Percentiles rank a stretch among this genome's conserved stretches.
These are phyloP conservation scores for Eulemur rufifrons DNA, from an alignment of 2,113 vertebrate species.

Conservation along the genomic window DNA sequence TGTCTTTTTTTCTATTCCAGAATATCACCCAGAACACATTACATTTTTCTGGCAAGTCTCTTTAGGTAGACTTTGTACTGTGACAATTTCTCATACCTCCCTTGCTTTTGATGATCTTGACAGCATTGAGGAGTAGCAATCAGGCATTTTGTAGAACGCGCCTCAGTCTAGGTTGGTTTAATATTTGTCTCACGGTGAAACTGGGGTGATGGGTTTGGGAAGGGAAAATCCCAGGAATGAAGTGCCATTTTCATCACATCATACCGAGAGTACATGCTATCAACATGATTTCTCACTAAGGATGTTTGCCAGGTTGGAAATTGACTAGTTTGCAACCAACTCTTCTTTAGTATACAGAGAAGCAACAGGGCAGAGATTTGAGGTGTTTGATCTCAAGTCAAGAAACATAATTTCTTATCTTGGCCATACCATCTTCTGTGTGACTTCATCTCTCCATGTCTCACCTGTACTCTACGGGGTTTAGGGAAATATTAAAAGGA, in stretches of 20 bases:
- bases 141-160: neutral
- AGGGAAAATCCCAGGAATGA: neutral
- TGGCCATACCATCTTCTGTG: neutral
- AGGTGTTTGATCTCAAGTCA: neutral
- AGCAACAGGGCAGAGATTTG: neutral
- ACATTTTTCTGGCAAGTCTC: neutral
- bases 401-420: neutral
- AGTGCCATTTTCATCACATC: neutral
- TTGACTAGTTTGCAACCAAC: neutral
- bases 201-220: neutral
- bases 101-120: constrained; percentile 38
- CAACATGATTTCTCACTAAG: neutral
- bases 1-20: neutral
- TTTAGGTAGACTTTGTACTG: neutral
- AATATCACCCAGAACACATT: neutral
- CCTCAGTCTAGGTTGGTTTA: neutral
- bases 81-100: neutral
- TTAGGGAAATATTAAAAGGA: neutral
- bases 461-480: neutral
- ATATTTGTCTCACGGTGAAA: neutral
- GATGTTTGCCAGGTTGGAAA: neutral
- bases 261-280: neutral
- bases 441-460: neutral
- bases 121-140: neutral
- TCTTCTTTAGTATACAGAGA: neutral